These are phyloP conservation scores for Microcebus jonahi DNA, from an alignment of 2,113 vertebrate genomes.

Conservation along the genomic window DNA sequence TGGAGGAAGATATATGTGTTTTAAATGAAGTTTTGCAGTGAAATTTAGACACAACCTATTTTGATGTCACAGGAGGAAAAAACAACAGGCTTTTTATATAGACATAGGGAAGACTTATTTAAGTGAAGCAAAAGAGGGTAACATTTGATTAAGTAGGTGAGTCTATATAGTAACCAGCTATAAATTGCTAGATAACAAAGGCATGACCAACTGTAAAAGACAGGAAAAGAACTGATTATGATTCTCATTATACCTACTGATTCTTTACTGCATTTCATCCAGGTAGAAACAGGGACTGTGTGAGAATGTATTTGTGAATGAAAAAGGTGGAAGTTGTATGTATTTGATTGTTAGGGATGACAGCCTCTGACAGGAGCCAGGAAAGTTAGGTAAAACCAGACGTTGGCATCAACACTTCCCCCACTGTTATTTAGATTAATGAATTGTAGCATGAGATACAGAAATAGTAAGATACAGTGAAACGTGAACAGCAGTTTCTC, in stretches of 20 bases:
- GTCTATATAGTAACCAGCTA: not conserved
- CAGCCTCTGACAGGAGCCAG: not conserved
- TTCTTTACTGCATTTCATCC: not conserved
- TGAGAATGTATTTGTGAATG: not conserved
- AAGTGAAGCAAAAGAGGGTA: not conserved
- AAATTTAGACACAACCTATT: not conserved
- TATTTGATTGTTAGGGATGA: not conserved
- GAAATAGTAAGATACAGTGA: not conserved
- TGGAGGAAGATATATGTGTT: not conserved
- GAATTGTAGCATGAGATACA: not conserved
- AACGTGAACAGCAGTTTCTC: not conserved
- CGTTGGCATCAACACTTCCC: fast-evolving
- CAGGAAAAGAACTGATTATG: not conserved
- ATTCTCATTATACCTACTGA: not conserved
- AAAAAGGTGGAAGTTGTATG: not conserved
- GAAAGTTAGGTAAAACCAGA: not conserved
- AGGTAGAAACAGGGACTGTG: not conserved
- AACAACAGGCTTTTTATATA: not conserved
- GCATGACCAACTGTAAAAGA: not conserved
- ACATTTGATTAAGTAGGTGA: not conserved
- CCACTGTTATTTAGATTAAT: not conserved
- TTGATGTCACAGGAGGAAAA: not conserved
- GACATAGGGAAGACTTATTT: not conserved
- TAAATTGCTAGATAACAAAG: not conserved
- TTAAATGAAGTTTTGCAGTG: not conserved